A percentile compares a stretch with the other conserved stretches of the same genome.
Conservation (phyloP, 2,797 vertebrate species). For the Liasis olivaceus region DNA sequence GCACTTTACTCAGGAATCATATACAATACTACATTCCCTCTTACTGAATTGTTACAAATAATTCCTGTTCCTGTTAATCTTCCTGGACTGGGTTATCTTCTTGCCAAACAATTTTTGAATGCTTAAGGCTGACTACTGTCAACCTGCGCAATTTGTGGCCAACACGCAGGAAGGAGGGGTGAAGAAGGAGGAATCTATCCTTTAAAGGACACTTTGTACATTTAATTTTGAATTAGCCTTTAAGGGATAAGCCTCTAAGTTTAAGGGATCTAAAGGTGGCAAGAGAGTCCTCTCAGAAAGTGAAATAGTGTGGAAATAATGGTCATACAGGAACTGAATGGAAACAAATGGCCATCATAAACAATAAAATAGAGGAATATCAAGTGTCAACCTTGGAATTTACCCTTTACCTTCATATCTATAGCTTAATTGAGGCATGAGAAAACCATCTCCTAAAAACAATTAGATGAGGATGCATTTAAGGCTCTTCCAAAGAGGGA, state of each 20-base stretch:
- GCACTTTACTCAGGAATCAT: conserved; percentile 18
- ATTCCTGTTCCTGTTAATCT: background rate
- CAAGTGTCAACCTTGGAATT: too few relatives aligned
- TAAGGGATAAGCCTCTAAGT: background rate
- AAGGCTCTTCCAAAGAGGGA: too few relatives aligned
- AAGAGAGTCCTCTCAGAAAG: background rate
- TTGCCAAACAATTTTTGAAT: background rate
- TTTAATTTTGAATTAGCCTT: background rate
- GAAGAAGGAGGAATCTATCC: background rate
- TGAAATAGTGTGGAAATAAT: background rate
- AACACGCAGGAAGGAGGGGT: background rate
- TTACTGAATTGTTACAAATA: background rate
- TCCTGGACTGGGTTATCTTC: background rate
- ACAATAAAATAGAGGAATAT: background rate
- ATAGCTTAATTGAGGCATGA: background rate
- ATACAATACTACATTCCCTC: background rate
- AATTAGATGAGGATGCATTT: background rate
- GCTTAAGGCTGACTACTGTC: background rate
- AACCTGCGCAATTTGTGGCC: background rate
- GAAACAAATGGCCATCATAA: background rate
- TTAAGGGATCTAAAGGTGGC: background rate
- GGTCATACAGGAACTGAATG: too few relatives aligned
- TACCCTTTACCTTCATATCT: background rate
- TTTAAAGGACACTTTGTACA: background rate
- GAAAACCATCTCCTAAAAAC: background rate